Evolutionary conservation across 2,888 invertebrate species (phyloP).

Genomic region (Orthosia cruda): DNA sequence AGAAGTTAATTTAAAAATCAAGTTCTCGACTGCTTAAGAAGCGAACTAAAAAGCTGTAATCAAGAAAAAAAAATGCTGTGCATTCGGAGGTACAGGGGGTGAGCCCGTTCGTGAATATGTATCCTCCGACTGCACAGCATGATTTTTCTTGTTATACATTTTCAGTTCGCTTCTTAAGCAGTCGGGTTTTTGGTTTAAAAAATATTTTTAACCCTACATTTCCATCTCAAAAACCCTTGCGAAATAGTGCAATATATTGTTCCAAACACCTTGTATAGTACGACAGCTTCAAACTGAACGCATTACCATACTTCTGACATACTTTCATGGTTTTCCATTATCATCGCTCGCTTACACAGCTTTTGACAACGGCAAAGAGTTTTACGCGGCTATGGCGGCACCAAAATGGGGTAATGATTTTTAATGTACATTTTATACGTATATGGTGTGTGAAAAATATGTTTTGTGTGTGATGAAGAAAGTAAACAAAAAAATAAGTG

Average conservation of each 20-base stretch:
- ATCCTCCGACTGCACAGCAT: no score
- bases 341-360: constrained; percentile 35
- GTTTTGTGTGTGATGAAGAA: neutral
- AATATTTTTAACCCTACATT: neutral
- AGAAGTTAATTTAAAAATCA: no score
- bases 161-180: no score
- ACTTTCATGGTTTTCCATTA: constrained; percentile 58
- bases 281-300: constrained; percentile 33
- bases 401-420: constrained; percentile 60
- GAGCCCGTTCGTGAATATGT: no score
- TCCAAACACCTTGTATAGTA: constrained; percentile 8
- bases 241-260: constrained; percentile 21
- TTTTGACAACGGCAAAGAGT: constrained; percentile 41
- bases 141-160: no score
- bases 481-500: neutral
- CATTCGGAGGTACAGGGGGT: no score
- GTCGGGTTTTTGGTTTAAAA: no score
- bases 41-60: no score
- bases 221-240: neutral
- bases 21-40: no score
- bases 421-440: constrained; percentile 55
- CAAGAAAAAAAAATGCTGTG: no score
- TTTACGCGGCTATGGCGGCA: constrained; percentile 26
- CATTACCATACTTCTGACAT: constrained; percentile 54
- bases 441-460: constrained; percentile 4